Base-by-base conservation (phyloP, 1,140 invertebrate genomes). In the Caerostris darwini region DNA sequence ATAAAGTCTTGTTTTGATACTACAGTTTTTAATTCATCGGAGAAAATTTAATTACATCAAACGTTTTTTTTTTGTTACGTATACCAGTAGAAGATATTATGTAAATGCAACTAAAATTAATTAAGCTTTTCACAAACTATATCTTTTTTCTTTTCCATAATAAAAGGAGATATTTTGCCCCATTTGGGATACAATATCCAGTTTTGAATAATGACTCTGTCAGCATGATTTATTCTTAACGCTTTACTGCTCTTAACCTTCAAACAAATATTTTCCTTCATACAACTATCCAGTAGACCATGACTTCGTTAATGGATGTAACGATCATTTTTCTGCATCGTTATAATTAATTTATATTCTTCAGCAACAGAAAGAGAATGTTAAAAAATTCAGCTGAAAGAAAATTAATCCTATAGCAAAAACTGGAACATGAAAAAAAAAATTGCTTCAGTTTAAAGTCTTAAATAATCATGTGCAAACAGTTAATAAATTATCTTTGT, bases 121-220 rank as follows among this genome's bases (percentile, higher is more conserved):
- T 77, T 77, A 77, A 77, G 14, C 19, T 50, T 50, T 50, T 77
- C 10, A 77, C 19, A 64, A 77, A 50, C 71, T 77, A 12, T 77
- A 50, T 12, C 12, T 5, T 53, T 34, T 77, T 77, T 77, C 61
- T 34, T n/a, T 77, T 12, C 53, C 71, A 77, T 50, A 77, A 53
- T 50, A 53, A 77, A 77, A 77, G 71, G 61, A 6, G n/a, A 77
- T 77, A 77, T 53, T n/a, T 77, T 77, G 53, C 71, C 34, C 34
- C 71, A 53, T 77, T 77, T 77, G 71, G 71, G 71, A 77, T 50
- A 77, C 53, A 77, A 34, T 10, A 77, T 77, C 34, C 71, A 77
- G 71, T 77, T 77, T 77, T 77, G 71, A 77, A 77, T 77, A 77
- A 77, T 77, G 71, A 50, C 12, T 77, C 34, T 77, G 71, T 53